Evolutionary conservation across 2,888 invertebrate genomes (phyloP).

Genomic region (Sesia bembeciformis): DNA sequence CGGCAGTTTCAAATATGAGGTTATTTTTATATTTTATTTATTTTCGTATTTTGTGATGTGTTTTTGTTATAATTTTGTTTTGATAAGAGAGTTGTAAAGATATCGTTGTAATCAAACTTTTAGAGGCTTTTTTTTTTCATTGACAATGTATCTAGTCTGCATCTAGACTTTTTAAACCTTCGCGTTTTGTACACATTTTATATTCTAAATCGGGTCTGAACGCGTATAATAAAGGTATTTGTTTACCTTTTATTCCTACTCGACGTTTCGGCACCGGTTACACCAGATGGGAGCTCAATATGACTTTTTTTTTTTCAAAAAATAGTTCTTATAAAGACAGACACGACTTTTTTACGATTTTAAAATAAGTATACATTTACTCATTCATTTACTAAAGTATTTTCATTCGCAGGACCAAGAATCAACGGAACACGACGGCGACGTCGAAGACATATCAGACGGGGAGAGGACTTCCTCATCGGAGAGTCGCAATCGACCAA

Average conservation of each 20-base stretch:
- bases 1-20: slow-evolving; percentile 81
- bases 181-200: no score
- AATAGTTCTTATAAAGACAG: neutral
- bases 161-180: no score
- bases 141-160: no score
- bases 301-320: slow-evolving; percentile 4
- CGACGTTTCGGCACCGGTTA: no score
- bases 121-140: no score
- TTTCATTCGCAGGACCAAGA: slow-evolving; percentile 65
- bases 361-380: neutral
- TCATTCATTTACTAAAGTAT: neutral
- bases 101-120: no score
- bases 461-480: slow-evolving; percentile 85
- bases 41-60: slow-evolving; percentile 7
- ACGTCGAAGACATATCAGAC: slow-evolving; percentile 90
- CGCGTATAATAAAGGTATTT: no score
- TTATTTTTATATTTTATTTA: slow-evolving; percentile 33
- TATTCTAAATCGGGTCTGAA: no score
- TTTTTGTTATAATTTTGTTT: no score
- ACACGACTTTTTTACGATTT: neutral
- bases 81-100: no score
- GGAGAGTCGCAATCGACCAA: slow-evolving; percentile 75
- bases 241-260: no score
- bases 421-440: slow-evolving; percentile 89
- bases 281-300: no score